These are phyloP conservation scores for Taeniopygia guttata DNA, from an alignment of 2,797 vertebrate genomes.

Conservation along the genomic window DNA sequence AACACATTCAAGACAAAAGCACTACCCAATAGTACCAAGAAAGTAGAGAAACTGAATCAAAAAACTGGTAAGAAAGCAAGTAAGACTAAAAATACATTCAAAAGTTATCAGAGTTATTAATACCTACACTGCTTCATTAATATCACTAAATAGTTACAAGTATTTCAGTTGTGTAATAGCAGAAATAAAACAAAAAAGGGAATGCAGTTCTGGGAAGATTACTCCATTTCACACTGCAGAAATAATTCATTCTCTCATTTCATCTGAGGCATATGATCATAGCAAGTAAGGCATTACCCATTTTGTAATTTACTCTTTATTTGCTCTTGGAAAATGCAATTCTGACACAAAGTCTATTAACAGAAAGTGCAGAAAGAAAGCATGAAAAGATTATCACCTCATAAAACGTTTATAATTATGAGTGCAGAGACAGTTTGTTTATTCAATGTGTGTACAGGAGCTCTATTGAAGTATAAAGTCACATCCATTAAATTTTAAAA, in stretches of 20 bases:
- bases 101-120: background rate
- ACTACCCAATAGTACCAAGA: background rate
- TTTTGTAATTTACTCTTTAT: background rate
- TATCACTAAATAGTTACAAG: background rate
- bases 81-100: background rate
- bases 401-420: conserved; percentile 31
- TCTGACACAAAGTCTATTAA: background rate
- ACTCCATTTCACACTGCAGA: background rate
- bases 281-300: background rate
- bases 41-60: background rate
- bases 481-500: conserved; percentile 33
- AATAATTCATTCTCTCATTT: background rate
- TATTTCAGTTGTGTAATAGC: background rate
- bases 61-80: background rate
- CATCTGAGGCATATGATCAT: background rate
- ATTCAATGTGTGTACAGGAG: background rate
- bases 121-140: background rate
- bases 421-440: background rate
- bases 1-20: background rate
- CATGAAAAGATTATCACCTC: background rate
- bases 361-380: background rate
- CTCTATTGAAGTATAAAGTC: background rate
- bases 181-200: background rate
- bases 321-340: background rate
- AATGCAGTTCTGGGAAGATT: background rate